phyloP scores from a whole-genome alignment of 2,113 vertebrate species.

The Thermophis baileyi region DNA sequence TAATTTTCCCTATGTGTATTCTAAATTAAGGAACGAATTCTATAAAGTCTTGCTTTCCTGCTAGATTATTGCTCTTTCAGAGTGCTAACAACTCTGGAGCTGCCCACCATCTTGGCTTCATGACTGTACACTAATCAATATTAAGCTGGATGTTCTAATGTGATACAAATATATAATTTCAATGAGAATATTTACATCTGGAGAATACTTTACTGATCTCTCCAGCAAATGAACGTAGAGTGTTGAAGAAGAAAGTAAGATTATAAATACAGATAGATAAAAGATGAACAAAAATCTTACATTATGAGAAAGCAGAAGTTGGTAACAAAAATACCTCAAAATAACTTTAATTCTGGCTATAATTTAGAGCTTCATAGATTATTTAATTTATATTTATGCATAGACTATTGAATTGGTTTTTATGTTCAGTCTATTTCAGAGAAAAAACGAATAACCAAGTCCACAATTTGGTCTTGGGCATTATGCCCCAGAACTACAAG shows the following conservation, averaged over 20 bases:
- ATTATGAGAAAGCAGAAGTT: neutral
- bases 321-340: neutral
- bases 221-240: neutral
- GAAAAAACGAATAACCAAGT: neutral
- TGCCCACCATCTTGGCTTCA: neutral
- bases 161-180: neutral
- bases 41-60: neutral
- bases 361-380: fast-evolving
- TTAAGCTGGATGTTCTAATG: neutral
- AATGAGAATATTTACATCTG: neutral
- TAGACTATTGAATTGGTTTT: neutral
- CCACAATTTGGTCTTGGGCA: neutral
- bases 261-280: neutral
- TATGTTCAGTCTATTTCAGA: neutral
- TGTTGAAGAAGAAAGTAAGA: neutral
- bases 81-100: neutral
- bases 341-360: fast-evolving
- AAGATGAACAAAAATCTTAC: neutral
- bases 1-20: neutral
- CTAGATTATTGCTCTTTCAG: neutral
- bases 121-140: neutral
- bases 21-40: neutral
- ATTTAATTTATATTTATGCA: neutral
- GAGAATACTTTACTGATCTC: neutral
- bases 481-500: neutral